Evolutionary conservation across 2,113 vertebrate genomes (phyloP), one percentile per base, ranked within the genome.

Genomic region (Micronisus gabar): DNA sequence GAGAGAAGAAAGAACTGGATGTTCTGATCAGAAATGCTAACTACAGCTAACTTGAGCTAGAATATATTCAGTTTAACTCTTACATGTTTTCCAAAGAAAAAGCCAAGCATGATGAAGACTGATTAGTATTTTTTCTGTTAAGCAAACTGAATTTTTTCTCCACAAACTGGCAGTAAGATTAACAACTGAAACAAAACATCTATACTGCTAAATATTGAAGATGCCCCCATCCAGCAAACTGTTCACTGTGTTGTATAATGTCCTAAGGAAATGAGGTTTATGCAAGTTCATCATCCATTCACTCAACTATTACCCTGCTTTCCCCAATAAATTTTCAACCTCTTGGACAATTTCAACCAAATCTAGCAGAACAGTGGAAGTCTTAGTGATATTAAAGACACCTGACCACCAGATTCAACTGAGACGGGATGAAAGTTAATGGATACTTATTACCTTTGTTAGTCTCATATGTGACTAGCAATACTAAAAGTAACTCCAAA

Each of bases 11-110:
- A 95, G 84, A 94, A 93, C 91, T 95, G 78, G 41, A 95, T 96
- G 95, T 96, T 95, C 93, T 86, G 86, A 95, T 93, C 93, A 93
- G 78, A 97, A 97, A 94, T 91, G 91, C 91, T 95, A 96, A 96
- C 70, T 89, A 73, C 62, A 85, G 91, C 90, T 76, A 95, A 91
- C 53, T 76, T 0, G 2, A 94, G 66, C 73, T 36, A 75, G 76
- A 94, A 65, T 67, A 74, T 43, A 93, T 76, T 93, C 56, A 34
- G 43, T 59, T 94, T 94, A 95, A 88, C 66, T 76, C 75, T 90
- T 86, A 67, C 1, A 29, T 85, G 78, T 70, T 93, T 95, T 91
- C 83, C 87, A 90, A 58, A 82, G 81, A 73, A 95, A 81, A 91
- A 73, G 29, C 19, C 29, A 95, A 87, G 70, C 0, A 0, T 62